Evolutionary conservation across 2,888 invertebrate genomes (phyloP), one percentile per base, ranked within the genome.

Genomic region (Hoplodrina blanda): DNA sequence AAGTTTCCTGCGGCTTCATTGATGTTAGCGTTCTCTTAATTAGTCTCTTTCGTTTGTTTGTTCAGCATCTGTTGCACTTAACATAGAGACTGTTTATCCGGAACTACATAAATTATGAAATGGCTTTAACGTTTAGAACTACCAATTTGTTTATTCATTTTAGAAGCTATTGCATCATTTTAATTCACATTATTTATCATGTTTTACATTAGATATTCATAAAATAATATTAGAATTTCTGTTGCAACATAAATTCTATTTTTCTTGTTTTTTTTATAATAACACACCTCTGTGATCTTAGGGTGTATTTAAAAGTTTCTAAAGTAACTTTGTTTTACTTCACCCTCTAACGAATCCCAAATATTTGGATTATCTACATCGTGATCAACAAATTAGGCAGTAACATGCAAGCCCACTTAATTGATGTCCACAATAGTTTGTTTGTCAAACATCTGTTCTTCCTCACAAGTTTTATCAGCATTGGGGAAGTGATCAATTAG

Each of bases 61-160:
- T 64, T 70, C 71, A 76, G 75, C 88, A 87, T 88, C 84, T 91
- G 91, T 86, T 90, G 82, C 82, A 78, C 82, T 89, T 91, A 88
- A 86, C 85, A 74, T 62, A 57, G 1, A 61, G 25, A 52, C 49
- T 33, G 54, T 54, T 61, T 50, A 25, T 59, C 37, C 46, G 63
- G 66, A 75, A 70, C 56, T 57, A 33, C 25, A 25, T 62, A 20
- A 20, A 25, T 54, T 63, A 50, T 37, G n/a, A 57, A 41, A 66
- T 15, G 10, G 37, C 0, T 63, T 61, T 25, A 17, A 46, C 49
- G 20, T 59, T 62, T 15, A 20, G 30, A 20, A n/a, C 10, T 20
- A 55, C 10, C 19, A 44, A 30, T 10, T 33, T 25, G 5, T 30
- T 11, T 46, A 41, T 13, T 41, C 11, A 13, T 2, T 13, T 46